These are phyloP conservation scores for Teinopalpus imperialis DNA, from an alignment of 2,888 invertebrate species.

Conservation along the genomic window DNA sequence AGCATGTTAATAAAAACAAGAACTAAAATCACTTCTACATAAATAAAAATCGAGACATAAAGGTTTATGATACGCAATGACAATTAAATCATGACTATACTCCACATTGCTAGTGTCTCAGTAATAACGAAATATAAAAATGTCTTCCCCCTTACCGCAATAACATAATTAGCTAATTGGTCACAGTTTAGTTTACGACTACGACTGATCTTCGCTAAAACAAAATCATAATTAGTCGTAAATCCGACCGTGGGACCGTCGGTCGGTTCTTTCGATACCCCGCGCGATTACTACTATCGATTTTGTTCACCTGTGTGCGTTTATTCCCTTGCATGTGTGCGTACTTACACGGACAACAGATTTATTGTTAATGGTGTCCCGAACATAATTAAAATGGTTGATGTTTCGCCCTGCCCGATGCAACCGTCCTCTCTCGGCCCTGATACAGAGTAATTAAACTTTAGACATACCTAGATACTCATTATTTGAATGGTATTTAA, in stretches of 20 bases:
- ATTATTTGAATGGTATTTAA: no score
- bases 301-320: conserved; percentile 32
- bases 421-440: conserved; percentile 58
- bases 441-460: conserved; percentile 37
- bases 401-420: conserved; percentile 70
- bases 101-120: no score
- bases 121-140: conserved; percentile 1
- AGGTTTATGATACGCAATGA: no score
- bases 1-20: no score
- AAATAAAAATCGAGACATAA: no score
- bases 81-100: no score
- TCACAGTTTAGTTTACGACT: conserved; percentile 70
- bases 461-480: no score
- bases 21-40: no score
- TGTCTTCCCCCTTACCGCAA: conserved; percentile 25
- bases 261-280: conserved; percentile 49
- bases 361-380: conserved; percentile 81
- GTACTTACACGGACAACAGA: conserved; percentile 62
- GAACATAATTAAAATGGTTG: conserved; percentile 81
- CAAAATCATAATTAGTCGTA: conserved; percentile 74
- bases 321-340: conserved; percentile 28
- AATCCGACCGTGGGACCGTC: conserved; percentile 63
- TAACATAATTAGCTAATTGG: conserved; percentile 69
- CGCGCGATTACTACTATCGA: conserved; percentile 54
- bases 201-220: conserved; percentile 50